These are phyloP conservation scores for Augochlorella aurata DNA, from an alignment of 2,888 invertebrate species.

Conservation along the genomic window DNA sequence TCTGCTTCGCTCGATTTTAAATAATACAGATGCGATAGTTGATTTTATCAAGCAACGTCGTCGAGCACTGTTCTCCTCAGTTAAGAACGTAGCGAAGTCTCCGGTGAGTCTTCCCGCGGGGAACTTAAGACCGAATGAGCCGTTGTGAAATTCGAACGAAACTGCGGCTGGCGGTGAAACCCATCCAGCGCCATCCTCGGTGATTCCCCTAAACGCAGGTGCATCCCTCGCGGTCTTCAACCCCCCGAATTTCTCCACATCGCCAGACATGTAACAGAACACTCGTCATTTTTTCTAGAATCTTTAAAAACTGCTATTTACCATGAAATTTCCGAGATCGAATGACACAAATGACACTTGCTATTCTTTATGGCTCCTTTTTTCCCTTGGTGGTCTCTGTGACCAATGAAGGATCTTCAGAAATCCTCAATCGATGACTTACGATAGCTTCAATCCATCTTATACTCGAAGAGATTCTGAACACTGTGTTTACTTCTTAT, in stretches of 20 bases:
- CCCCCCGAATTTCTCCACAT: neutral
- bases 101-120: conserved; percentile 28
- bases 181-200: conserved; percentile 40
- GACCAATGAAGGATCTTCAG: neutral
- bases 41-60: neutral
- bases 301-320: neutral
- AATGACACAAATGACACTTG: neutral
- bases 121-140: conserved; percentile 47
- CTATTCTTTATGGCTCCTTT: neutral
- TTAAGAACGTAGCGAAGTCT: neutral
- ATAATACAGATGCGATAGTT: neutral
- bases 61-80: neutral
- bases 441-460: too few relatives aligned
- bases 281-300: too few relatives aligned
- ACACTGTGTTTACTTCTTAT: neutral
- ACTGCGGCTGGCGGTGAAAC: conserved; percentile 8
- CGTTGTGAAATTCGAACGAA: conserved; percentile 50
- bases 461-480: neutral
- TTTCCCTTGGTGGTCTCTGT: neutral
- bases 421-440: neutral
- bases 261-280: neutral
- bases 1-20: neutral
- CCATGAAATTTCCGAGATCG: neutral
- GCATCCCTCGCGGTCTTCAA: conserved; percentile 30
- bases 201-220: conserved; percentile 3